A percentile compares a stretch with the other conserved stretches of the same genome.
Conservation (phyloP, 2,888 invertebrate species). For the Clusia tigrina region DNA sequence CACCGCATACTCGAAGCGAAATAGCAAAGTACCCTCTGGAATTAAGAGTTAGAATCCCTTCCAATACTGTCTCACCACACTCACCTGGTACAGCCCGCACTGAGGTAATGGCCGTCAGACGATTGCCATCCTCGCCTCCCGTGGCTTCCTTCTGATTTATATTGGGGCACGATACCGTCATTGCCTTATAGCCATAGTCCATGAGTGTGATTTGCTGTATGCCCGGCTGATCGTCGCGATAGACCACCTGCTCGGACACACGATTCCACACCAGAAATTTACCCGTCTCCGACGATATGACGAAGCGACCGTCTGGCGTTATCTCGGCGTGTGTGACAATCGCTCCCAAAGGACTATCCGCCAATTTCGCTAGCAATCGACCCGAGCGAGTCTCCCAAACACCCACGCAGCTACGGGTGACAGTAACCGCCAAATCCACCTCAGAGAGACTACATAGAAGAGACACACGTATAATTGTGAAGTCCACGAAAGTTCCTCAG, state of each 20-base stretch:
- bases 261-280: conserved; percentile 90
- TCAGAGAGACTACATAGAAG: conserved; percentile 72
- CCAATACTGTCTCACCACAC: conserved; percentile 4
- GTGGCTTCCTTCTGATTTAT: conserved; percentile 65
- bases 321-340: conserved; percentile 93
- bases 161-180: conserved; percentile 63
- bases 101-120: conserved; percentile 71
- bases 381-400: conserved; percentile 93
- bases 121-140: conserved; percentile 72
- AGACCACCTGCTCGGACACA: conserved; percentile 72
- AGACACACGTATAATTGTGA: neutral
- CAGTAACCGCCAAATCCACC: conserved; percentile 86
- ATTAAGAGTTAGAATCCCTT: neutral
- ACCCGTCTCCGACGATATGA: conserved; percentile 91
- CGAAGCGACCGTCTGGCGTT: conserved; percentile 82
- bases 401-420: conserved; percentile 93
- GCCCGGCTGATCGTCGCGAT: conserved; percentile 79
- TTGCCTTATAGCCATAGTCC: conserved; percentile 62
- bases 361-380: conserved; percentile 82
- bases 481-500: neutral
- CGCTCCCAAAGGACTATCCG: conserved; percentile 90
- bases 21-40: conserved; percentile 78
- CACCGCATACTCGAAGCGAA: conserved; percentile 83
- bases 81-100: conserved; percentile 78
- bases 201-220: conserved; percentile 64